Conservation (phyloP, 2,797 vertebrate genomes). For the Scyliorhinus canicula region DNA sequence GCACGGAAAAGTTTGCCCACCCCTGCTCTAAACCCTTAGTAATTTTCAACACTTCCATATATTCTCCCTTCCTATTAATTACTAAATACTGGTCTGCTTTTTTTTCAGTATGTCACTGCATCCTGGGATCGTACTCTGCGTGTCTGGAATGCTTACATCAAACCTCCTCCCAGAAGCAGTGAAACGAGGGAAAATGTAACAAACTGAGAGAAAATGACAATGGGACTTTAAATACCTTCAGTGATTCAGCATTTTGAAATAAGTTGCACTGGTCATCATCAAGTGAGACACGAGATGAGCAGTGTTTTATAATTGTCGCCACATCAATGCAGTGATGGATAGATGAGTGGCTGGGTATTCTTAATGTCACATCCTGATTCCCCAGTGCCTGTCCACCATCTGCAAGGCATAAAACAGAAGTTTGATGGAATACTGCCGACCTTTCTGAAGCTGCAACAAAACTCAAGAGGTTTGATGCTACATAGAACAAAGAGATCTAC, state of each 20-base stretch:
- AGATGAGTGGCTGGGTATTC: background rate
- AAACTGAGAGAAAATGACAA: background rate
- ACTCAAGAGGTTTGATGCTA: background rate
- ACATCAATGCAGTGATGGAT: background rate
- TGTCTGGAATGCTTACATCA: conserved; percentile 47
- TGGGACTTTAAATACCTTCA: background rate
- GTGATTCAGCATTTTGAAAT: background rate
- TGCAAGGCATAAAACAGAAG: background rate
- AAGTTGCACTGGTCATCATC: background rate
- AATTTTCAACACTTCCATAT: background rate
- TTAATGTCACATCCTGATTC: background rate
- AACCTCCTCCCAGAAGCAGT: background rate
- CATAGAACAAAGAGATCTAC: background rate
- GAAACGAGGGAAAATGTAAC: background rate
- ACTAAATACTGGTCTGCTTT: conserved; percentile 15
- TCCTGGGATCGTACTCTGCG: conserved; percentile 48
- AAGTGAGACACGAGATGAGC: background rate
- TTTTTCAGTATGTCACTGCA: conserved; percentile 46
- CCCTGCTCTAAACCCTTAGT: background rate
- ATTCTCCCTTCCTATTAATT: background rate
- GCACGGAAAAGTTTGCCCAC: too few species aligned
- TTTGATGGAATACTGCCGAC: background rate
- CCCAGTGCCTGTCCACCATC: background rate
- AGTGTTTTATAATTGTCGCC: background rate
- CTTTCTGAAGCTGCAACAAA: background rate